A percentile compares a stretch with the other conserved stretches of the same genome.
These are phyloP conservation scores for Gambusia affinis DNA, from an alignment of 2,113 vertebrate genomes.

Conservation along the genomic window DNA sequence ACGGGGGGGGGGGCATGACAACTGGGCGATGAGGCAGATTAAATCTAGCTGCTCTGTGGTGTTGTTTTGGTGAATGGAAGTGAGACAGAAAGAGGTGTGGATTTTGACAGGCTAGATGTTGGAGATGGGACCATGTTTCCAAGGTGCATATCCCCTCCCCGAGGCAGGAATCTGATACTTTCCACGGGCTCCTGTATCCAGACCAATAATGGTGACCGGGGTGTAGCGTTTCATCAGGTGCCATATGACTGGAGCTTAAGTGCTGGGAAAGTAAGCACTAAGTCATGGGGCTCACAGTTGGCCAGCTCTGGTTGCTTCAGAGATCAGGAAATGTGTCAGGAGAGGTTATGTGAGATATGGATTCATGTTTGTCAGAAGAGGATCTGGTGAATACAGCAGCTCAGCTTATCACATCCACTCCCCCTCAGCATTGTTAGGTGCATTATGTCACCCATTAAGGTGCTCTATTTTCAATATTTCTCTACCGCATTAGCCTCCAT, in stretches of 20 bases:
- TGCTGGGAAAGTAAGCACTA: constrained; percentile 73
- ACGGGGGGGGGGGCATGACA: constrained; percentile 11
- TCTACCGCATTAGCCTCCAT: constrained; percentile 18
- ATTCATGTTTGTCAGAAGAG: constrained; percentile 37
- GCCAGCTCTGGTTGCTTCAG: constrained; percentile 56
- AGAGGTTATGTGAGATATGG: constrained; percentile 66
- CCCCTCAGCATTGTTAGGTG: constrained; percentile 3
- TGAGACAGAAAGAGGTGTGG: constrained; percentile 10
- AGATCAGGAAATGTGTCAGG: constrained; percentile 52
- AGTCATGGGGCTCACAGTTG: constrained; percentile 62
- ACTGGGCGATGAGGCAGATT: constrained; percentile 32
- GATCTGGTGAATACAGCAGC: constrained; percentile 19
- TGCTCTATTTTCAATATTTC: neutral
- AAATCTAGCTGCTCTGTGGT: constrained; percentile 54
- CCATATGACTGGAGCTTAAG: constrained; percentile 67
- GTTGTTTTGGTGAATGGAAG: constrained; percentile 61
- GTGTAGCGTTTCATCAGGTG: constrained; percentile 75
- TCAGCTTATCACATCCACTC: constrained; percentile 11
- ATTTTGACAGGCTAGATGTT: constrained; percentile 19
- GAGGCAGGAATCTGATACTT: constrained; percentile 77
- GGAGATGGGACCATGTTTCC: constrained; percentile 67
- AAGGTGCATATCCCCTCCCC: constrained; percentile 61
- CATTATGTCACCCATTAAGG: constrained; percentile 8
- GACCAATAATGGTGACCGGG: constrained; percentile 73
- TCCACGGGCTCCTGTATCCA: constrained; percentile 75